Percentiles rank a stretch among this genome's conserved stretches.
Conservation (phyloP, 1,140 invertebrate genomes). For the Euura lappo region DNA sequence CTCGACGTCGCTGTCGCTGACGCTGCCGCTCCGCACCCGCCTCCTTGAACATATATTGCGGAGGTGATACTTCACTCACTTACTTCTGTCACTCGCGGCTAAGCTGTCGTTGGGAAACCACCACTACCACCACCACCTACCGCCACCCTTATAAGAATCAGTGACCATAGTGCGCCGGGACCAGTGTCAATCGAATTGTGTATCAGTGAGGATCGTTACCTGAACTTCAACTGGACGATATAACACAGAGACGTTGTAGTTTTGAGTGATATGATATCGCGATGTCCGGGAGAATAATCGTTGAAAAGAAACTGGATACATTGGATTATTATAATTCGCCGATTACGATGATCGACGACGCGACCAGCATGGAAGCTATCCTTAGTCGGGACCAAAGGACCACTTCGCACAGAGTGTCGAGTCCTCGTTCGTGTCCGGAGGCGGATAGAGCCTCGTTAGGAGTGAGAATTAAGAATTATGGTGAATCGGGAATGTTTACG, state of each 20-base stretch:
- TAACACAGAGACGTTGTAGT: too few species aligned
- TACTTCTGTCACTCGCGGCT: conserved; percentile 1
- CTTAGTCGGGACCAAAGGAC: conserved; percentile 53
- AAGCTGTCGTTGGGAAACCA: conserved; percentile 2
- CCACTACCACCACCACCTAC: conserved; percentile 1
- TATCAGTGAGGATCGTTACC: conserved; percentile 27
- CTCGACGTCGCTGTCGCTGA: background rate
- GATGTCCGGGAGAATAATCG: too few species aligned
- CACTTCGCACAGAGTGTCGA: conserved; percentile 47
- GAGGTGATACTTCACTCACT: conserved; percentile 2
- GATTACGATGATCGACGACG: conserved; percentile 14
- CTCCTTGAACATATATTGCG: background rate
- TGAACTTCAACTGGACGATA: too few species aligned
- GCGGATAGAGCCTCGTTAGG: too few species aligned
- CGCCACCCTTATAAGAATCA: conserved; percentile 51
- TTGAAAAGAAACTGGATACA: too few species aligned
- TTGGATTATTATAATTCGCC: too few species aligned
- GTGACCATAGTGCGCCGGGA: conserved; percentile 48
- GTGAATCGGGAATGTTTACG: background rate
- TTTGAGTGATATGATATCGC: too few species aligned
- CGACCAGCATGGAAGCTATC: conserved; percentile 44
- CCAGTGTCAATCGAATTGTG: conserved; percentile 52
- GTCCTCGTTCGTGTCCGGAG: conserved; percentile 12
- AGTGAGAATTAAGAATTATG: background rate
- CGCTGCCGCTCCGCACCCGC: background rate